These are phyloP conservation scores for Natator depressus DNA, from an alignment of 2,113 vertebrate species.

Conservation along the genomic window DNA sequence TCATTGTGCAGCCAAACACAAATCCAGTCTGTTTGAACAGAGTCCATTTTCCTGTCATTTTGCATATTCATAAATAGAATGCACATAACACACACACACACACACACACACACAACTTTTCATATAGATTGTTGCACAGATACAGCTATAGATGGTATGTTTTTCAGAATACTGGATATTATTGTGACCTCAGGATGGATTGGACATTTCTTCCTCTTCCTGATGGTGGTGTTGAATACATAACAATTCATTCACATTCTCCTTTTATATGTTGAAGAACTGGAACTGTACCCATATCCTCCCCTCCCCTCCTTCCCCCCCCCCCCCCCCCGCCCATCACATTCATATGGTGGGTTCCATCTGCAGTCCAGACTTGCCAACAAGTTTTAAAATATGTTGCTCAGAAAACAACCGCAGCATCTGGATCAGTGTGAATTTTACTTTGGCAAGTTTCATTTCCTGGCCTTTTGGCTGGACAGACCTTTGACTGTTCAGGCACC, in stretches of 20 bases:
- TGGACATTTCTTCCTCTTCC: conserved; percentile 16
- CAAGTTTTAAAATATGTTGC: conserved; percentile 29
- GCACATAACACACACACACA: not conserved
- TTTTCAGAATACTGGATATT: not conserved
- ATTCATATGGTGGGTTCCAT: conserved; percentile 32
- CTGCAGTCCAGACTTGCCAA: conserved; percentile 51
- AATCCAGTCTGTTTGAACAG: not conserved
- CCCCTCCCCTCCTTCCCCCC: not conserved
- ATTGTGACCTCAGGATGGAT: not conserved
- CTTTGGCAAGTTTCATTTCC: conserved; percentile 39
- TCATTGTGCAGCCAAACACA: not conserved
- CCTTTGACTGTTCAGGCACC: conserved; percentile 48
- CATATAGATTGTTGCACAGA: not conserved
- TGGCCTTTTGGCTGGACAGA: not conserved
- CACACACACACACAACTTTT: not conserved
- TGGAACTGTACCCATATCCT: not conserved
- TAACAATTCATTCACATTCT: not conserved
- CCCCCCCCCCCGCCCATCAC: not conserved
- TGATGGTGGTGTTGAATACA: not conserved
- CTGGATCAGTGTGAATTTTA: conserved; percentile 49
- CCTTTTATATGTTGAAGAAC: not conserved
- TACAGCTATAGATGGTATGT: not conserved
- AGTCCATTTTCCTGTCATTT: not conserved
- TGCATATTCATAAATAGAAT: not conserved
- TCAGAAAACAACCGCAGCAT: conserved; percentile 48